Base-by-base conservation (phyloP, 2,113 vertebrate species). In the Brienomyrus longianalis region DNA sequence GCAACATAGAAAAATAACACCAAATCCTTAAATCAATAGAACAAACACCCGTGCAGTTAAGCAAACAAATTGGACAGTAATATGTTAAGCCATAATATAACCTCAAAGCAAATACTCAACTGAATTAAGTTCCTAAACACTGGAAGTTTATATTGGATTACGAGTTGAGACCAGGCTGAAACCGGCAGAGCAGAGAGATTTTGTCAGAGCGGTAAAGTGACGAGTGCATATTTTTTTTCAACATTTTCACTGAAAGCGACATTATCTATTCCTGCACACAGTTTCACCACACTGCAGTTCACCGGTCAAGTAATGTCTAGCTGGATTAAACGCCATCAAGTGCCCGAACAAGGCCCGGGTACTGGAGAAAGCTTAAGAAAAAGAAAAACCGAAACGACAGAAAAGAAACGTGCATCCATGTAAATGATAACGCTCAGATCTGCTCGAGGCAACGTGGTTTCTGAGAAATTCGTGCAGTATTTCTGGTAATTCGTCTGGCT, bases 1-100 rank as follows among this genome's bases (percentile, higher is more conserved):
- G 92, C 50, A 91, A 86, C 59, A 88, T 23, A 87, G 56, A 62
- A 83, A 89, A 19, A 54, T 89, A 89, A 94, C 74, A 91, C 91
- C 6, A 43, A 80, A 80, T 39, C 31, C 35, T 39, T 88, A 70
- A 90, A 92, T 92, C 92, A 91, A 93, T 92, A 92, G 88, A 90
- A 88, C 87, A 91, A 91, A 87, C 90, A 91, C 83, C 62, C 23
- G 9, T 50, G 45, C 66, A 89, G 89, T 90, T 86, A 88, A 56
- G 77, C 31, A 90, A 91, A 89, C 66, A 77, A 90, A 85, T 31
- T 90, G 66, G 21, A 56, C 45, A 43, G 56, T 50, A 89, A 43
- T 87, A 54, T 31, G 83, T 35, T 10, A 51, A 21, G 27, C 74
- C 87, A 54, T 39, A 45, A 50, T 86, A 15, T 85, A 47, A 54